Conservation (phyloP, 2,797 vertebrate species). For the Xiphorhynchus erythropygius region DNA sequence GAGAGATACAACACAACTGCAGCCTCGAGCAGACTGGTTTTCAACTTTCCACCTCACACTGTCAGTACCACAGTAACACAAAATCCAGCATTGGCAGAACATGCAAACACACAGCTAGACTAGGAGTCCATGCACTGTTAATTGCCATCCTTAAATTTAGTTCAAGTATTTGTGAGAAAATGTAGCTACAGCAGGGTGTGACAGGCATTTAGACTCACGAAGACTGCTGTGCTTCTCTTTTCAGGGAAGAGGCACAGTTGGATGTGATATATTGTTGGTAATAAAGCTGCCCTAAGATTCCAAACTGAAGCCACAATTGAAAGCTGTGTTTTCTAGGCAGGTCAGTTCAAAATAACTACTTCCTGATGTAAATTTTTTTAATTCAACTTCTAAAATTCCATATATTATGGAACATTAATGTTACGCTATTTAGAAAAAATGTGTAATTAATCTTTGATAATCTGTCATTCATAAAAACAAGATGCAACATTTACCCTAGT, state of each 20-base stretch:
- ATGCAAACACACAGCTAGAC: fast-evolving
- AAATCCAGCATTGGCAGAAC: neutral
- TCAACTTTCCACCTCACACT: neutral
- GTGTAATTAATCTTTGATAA: neutral
- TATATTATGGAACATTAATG: neutral
- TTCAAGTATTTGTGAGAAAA: neutral
- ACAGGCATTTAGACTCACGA: neutral
- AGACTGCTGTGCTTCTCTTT: neutral
- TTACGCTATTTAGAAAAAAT: neutral
- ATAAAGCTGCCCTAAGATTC: neutral
- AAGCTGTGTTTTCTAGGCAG: neutral
- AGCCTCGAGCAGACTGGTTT: neutral
- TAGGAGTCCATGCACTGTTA: neutral
- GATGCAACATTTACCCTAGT: neutral
- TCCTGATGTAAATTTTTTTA: neutral
- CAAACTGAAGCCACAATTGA: neutral
- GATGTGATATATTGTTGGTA: neutral
- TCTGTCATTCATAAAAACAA: neutral
- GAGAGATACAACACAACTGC: fast-evolving
- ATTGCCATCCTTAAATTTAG: neutral
- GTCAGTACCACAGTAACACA: fast-evolving
- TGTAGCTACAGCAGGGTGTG: neutral
- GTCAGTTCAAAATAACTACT: neutral
- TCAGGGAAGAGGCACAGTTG: neutral
- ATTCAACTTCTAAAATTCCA: neutral